phyloP scores from a whole-genome alignment of 2,113 vertebrate genomes.

The Gasterosteus nipponicus region DNA sequence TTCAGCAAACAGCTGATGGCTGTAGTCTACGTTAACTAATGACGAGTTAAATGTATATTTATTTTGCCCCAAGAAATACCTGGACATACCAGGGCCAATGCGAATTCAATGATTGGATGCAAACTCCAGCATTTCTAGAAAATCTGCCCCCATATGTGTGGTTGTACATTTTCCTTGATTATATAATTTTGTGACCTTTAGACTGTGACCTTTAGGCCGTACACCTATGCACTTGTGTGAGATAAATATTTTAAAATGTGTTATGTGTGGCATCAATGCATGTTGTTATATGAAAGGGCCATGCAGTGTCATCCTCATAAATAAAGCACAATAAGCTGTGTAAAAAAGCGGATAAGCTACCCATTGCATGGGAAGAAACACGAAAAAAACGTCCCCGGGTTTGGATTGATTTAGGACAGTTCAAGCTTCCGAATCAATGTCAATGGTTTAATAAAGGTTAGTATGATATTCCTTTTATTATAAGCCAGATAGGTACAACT shows the following conservation, averaged over 20 bases:
- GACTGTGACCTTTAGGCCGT: background rate
- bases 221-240: background rate
- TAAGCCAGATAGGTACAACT: background rate
- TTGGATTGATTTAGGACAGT: no score
- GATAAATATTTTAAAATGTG: background rate
- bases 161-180: background rate
- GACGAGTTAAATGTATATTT: background rate
- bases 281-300: background rate
- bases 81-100: no score
- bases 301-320: background rate
- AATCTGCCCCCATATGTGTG: slow-evolving; percentile 3
- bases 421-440: background rate
- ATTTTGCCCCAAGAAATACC: background rate
- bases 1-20: background rate
- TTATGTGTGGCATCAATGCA: background rate
- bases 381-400: background rate
- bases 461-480: background rate
- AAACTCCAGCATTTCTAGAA: background rate
- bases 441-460: background rate
- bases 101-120: background rate
- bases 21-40: background rate
- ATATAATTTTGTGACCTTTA: background rate
- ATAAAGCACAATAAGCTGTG: background rate
- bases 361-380: slow-evolving; percentile 4
- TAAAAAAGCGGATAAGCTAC: background rate